phyloP scores from a whole-genome alignment of 2,888 invertebrate species.

The Empis livida region DNA sequence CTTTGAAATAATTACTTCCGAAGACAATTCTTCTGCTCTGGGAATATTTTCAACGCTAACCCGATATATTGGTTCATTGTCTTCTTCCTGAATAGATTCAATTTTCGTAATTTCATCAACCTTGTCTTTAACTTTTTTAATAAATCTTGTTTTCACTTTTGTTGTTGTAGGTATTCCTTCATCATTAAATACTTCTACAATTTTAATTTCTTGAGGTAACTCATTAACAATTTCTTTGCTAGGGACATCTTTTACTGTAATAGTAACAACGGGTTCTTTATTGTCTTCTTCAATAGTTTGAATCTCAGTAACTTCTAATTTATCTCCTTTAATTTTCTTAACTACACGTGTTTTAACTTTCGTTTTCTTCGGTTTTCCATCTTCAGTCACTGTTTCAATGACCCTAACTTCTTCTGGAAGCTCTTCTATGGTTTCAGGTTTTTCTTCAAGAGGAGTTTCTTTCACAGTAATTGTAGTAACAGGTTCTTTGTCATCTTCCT shows the following conservation, averaged over 20 bases:
- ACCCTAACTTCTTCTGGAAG: conserved; percentile 16
- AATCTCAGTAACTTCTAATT: conserved; percentile 34
- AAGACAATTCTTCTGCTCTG: conserved; percentile 19
- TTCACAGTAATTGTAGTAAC: conserved; percentile 23
- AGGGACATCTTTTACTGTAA: conserved; percentile 19
- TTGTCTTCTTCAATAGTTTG: conserved; percentile 30
- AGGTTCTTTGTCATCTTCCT: conserved; percentile 24
- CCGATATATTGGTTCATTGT: conserved; percentile 22
- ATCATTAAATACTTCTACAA: conserved; percentile 28
- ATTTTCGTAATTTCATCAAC: conserved; percentile 24
- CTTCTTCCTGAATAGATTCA: conserved; percentile 21
- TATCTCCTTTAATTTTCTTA: conserved; percentile 20
- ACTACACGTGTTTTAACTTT: conserved; percentile 22
- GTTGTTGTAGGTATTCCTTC: conserved; percentile 29
- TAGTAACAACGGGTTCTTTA: conserved; percentile 25
- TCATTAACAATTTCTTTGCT: conserved; percentile 19
- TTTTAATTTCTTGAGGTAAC: conserved; percentile 27
- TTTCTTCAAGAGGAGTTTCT: conserved; percentile 22
- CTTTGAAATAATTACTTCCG: conserved; percentile 12
- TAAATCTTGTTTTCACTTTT: conserved; percentile 16
- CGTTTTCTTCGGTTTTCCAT: conserved; percentile 23
- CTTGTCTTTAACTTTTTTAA: conserved; percentile 10
- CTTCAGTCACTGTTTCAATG: conserved; percentile 25
- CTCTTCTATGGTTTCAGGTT: conserved; percentile 20
- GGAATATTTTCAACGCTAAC: conserved; percentile 16